Base-by-base conservation (phyloP, 1,140 invertebrate genomes). In the Sesamia nonagrioides region DNA sequence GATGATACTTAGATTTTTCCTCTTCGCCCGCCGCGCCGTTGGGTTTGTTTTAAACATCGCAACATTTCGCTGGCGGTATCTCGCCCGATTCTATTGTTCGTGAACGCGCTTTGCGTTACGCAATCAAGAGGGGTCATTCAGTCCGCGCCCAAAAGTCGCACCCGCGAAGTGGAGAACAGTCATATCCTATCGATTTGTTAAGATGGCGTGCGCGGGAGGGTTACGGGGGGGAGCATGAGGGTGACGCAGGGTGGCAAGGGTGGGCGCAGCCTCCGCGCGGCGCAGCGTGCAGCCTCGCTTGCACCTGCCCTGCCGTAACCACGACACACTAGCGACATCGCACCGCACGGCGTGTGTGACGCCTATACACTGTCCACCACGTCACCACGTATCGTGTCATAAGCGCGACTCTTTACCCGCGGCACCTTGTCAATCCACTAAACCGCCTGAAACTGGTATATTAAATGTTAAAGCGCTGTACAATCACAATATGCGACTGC, bases 131-230 rank as follows among this genome's bases (percentile, higher is more conserved):
- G 88, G 92, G 90, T 92, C 90, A 93, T 88, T 88, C 85, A 84
- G 89, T 88, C 89, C 88, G 88, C 88, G 84, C 89, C 92, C 91
- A 89, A 94, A 94, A 92, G 91, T 94, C 90, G 88, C 85, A 88
- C 85, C 88, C 91, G 91, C 89, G 89, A 92, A 92, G 91, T 93
- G 92, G 95, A 94, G 96, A 96, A 94, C 91, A 95, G 94, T 95
- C 94, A 95, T 95, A 95, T 95, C 93, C 94, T 95, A 95, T 95
- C 94, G 95, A 95, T 95, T 95, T 95, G 95, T 95, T 95, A 95
- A 96, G 95, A 96, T 96, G 95, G 95, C 95, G 95, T 94, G 91
- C 94, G 92, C 91, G 92, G 92, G 90, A 56, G 66, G 77, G 74
- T 73, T 85, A 84, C 89, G 91, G 91, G 85, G 87, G 89, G 90